phyloP scores from a whole-genome alignment of 2,888 invertebrate species.

The Schizotus pectinicornis region DNA sequence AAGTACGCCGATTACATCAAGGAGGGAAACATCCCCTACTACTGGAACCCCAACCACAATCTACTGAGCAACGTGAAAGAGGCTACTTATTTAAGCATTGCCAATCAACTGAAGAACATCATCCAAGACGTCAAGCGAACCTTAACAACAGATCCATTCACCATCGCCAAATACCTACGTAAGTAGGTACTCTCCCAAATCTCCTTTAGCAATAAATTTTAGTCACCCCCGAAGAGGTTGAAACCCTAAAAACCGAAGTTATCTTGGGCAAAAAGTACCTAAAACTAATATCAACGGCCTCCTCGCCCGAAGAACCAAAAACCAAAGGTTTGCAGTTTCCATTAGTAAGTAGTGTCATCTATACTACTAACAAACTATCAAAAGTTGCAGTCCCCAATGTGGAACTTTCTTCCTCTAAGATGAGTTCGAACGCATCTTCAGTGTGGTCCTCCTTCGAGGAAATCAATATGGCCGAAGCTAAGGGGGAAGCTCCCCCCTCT shows the following conservation, averaged over 20 bases:
- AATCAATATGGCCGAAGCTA: too few species aligned
- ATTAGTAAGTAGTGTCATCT: too few species aligned
- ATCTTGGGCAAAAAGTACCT: neutral
- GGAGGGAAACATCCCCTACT: slow-evolving; percentile 55
- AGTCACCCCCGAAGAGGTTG: neutral
- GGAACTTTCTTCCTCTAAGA: too few species aligned
- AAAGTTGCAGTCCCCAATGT: too few species aligned
- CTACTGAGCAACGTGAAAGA: slow-evolving; percentile 47
- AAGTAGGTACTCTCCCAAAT: neutral
- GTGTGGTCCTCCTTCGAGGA: too few species aligned
- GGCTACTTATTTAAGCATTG: neutral
- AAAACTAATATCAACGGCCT: neutral
- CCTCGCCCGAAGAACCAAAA: neutral
- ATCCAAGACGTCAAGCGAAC: neutral
- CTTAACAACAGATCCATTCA: slow-evolving; percentile 1
- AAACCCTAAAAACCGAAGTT: neutral
- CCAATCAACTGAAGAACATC: slow-evolving; percentile 4
- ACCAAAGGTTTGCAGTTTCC: neutral
- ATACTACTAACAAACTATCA: too few species aligned
- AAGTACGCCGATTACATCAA: slow-evolving; percentile 52
- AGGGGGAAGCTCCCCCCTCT: too few species aligned
- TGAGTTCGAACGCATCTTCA: too few species aligned
- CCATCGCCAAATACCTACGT: slow-evolving; percentile 3
- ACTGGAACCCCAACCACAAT: slow-evolving; percentile 57
- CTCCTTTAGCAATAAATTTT: neutral